phyloP scores from a whole-genome alignment of 1,140 invertebrate species.

The Drosophila mojavensis region DNA sequence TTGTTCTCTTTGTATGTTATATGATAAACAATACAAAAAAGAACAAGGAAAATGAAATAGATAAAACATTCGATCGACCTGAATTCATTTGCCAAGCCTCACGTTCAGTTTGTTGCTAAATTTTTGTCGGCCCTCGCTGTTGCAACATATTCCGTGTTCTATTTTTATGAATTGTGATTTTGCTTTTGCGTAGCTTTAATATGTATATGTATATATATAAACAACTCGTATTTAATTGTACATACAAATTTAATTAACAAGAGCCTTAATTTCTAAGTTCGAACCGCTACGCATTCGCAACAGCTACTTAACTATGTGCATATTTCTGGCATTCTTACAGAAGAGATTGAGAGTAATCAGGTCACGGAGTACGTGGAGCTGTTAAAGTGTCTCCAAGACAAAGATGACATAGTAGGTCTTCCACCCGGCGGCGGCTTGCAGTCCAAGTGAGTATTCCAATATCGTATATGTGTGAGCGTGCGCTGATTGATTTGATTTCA shows the following conservation, averaged over 20 bases:
- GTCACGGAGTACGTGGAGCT: slow-evolving; percentile 71
- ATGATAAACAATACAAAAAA: neutral
- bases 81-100: slow-evolving; percentile 35
- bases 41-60: too few relatives aligned
- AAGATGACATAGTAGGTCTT: slow-evolving; percentile 81
- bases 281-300: neutral
- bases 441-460: slow-evolving; percentile 68
- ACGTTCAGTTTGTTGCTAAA: slow-evolving; percentile 44
- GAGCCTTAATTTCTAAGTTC: slow-evolving; percentile 14
- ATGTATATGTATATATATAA: slow-evolving; percentile 50
- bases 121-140: slow-evolving; percentile 55
- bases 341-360: slow-evolving; percentile 69
- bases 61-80: slow-evolving; percentile 14
- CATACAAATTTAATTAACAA: slow-evolving; percentile 39
- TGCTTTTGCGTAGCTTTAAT: slow-evolving; percentile 69
- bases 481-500: neutral
- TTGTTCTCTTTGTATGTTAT: slow-evolving; percentile 1
- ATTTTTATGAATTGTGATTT: slow-evolving; percentile 58
- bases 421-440: slow-evolving; percentile 81
- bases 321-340: slow-evolving; percentile 66
- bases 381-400: slow-evolving; percentile 69
- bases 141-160: slow-evolving; percentile 49
- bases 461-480: too few relatives aligned
- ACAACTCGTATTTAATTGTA: slow-evolving; percentile 66
- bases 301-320: slow-evolving; percentile 12